These are phyloP conservation scores for Liodrosophila aerea DNA, from an alignment of 2,888 invertebrate species.

Conservation along the genomic window DNA sequence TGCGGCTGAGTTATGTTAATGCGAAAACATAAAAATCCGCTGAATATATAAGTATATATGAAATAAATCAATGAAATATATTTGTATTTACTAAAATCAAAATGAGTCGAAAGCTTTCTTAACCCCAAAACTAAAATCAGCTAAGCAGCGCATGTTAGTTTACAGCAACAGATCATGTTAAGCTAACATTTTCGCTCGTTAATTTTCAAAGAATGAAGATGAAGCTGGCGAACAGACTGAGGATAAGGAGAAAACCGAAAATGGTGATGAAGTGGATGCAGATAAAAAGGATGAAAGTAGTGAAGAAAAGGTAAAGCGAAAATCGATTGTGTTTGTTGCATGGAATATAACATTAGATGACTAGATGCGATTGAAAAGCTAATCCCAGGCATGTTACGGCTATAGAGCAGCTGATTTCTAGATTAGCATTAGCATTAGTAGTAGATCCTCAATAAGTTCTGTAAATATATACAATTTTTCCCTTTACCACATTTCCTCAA, in stretches of 20 bases:
- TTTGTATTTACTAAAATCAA: constrained; percentile 71
- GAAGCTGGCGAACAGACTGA: constrained; percentile 39
- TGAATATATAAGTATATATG: constrained; percentile 56
- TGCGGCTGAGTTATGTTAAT: constrained; percentile 74
- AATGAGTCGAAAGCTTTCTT: constrained; percentile 38
- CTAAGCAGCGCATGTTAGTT: constrained; percentile 48
- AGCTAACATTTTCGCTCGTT: constrained; percentile 19
- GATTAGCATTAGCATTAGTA: constrained; percentile 10
- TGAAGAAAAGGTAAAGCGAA: constrained; percentile 60
- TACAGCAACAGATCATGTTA: constrained; percentile 19
- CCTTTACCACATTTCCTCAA: constrained; percentile 15
- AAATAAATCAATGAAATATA: constrained; percentile 62
- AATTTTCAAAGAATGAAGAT: constrained; percentile 48
- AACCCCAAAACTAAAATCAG: constrained; percentile 29
- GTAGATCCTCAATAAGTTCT: constrained; percentile 25
- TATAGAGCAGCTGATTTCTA: constrained; percentile 18
- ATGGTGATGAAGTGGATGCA: constrained; percentile 22
- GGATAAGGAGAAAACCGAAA: constrained; percentile 40
- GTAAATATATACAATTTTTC: constrained; percentile 44
- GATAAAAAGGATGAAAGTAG: constrained; percentile 39
- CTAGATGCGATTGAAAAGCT: constrained; percentile 36
- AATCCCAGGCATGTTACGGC: constrained; percentile 49
- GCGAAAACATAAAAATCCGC: constrained; percentile 74
- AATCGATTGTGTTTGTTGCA: constrained; percentile 16
- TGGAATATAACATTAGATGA: constrained; percentile 37